Percentiles rank a stretch among this genome's conserved stretches.
phyloP scores from a whole-genome alignment of 1,140 invertebrate genomes.

The Caenorhabditis brenneri region DNA sequence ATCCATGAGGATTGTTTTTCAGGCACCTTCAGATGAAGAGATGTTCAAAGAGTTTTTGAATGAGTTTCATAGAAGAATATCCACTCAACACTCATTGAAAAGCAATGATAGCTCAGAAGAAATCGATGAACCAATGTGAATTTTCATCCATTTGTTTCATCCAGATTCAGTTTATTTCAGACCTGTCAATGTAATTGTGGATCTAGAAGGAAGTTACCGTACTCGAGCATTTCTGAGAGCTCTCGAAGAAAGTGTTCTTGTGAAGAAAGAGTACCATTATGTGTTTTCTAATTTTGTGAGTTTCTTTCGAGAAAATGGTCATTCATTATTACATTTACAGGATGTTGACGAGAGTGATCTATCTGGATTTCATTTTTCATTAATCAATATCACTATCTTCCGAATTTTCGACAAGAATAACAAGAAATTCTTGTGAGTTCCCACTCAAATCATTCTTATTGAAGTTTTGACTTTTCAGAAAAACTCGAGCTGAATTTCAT shows the following conservation, averaged over 20 bases:
- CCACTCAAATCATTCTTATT: not conserved
- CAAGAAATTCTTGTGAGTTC: constrained; percentile 46
- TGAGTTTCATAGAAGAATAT: constrained; percentile 48
- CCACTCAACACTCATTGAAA: constrained; percentile 38
- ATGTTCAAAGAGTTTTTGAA: constrained; percentile 52
- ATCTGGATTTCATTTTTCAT: constrained; percentile 45
- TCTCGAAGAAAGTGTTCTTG: constrained; percentile 51
- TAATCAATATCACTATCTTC: constrained; percentile 55
- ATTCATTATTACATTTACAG: constrained; percentile 10
- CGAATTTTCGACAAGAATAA: constrained; percentile 50
- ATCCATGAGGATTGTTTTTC: not conserved
- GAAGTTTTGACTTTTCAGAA: not conserved
- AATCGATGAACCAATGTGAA: constrained; percentile 22
- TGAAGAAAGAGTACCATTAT: constrained; percentile 55
- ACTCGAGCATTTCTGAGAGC: constrained; percentile 48
- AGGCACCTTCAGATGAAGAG: constrained; percentile 45
- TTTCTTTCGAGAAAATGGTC: not conserved
- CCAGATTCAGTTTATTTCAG: constrained; percentile 19
- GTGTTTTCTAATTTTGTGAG: constrained; percentile 57
- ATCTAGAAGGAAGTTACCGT: constrained; percentile 49
- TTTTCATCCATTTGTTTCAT: not conserved
- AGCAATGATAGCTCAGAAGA: constrained; percentile 41
- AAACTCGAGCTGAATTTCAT: constrained; percentile 16
- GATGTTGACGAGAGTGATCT: constrained; percentile 51
- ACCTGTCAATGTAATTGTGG: constrained; percentile 50